phyloP scores from a whole-genome alignment of 2,888 invertebrate species.

The Pardosa pseudoannulata region DNA sequence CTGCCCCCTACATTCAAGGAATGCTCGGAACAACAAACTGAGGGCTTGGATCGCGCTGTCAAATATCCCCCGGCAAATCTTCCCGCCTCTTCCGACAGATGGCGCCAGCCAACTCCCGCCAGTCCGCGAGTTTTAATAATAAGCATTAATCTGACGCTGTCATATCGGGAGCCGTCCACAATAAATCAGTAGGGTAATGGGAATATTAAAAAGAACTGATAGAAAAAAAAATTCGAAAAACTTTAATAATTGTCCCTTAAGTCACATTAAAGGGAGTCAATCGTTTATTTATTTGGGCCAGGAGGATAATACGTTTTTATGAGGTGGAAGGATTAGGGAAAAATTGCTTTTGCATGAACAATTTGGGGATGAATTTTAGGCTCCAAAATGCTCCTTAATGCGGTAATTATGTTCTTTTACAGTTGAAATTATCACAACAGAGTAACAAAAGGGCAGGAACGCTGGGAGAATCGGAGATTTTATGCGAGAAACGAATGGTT shows the following conservation, averaged over 20 bases:
- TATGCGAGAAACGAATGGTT: too few species aligned
- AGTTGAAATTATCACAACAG: too few species aligned
- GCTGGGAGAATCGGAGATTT: too few species aligned
- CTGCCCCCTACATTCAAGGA: not conserved
- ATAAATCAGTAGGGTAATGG: conserved; percentile 18
- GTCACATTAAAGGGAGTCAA: conserved; percentile 12
- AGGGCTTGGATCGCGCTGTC: not conserved
- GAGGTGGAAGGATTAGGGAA: not conserved
- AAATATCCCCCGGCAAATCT: not conserved
- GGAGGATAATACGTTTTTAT: not conserved
- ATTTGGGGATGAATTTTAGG: not conserved
- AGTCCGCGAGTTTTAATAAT: conserved; percentile 12
- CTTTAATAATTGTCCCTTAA: conserved; percentile 27
- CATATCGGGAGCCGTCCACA: conserved; percentile 1
- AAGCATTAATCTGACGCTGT: conserved; percentile 23
- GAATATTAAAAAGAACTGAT: conserved; percentile 19
- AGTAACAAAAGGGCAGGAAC: too few species aligned
- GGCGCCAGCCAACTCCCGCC: conserved; percentile 1
- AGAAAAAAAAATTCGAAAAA: not conserved
- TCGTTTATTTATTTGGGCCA: conserved; percentile 13
- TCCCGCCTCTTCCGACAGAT: not conserved
- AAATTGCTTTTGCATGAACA: not conserved
- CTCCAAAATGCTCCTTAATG: too few species aligned
- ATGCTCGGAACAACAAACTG: not conserved
- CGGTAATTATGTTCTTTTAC: too few species aligned